Percentiles rank a stretch among this genome's conserved stretches.
These are phyloP conservation scores for Phrynocephalus guinanensis DNA, from an alignment of 2,797 vertebrate species.

Conservation along the genomic window DNA sequence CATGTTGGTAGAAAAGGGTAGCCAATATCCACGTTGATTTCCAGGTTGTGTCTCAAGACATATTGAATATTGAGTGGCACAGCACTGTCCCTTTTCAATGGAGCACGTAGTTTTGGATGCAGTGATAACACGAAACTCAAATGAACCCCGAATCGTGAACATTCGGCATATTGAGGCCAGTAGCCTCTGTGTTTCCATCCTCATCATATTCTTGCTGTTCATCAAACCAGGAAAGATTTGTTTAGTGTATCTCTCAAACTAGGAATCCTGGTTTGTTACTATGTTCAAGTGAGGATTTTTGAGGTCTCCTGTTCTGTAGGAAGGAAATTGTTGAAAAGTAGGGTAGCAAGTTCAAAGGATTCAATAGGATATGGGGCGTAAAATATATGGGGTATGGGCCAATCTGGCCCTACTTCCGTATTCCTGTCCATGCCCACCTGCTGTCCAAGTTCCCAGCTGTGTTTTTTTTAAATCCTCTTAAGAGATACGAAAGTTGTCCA, in stretches of 20 bases:
- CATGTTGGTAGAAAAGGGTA: too few relatives aligned
- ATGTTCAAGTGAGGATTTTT: not conserved
- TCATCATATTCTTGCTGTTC: not conserved
- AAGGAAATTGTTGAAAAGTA: not conserved
- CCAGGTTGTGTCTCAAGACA: not conserved
- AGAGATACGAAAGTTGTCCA: too few relatives aligned
- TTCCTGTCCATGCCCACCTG: not conserved
- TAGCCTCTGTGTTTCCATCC: not conserved
- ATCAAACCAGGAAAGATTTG: not conserved
- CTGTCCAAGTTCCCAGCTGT: not conserved
- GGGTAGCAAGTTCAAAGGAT: not conserved
- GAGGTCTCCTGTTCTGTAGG: too few relatives aligned
- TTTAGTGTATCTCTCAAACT: not conserved
- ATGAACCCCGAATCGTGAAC: not conserved
- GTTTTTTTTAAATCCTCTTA: not conserved
- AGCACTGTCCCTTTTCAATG: not conserved
- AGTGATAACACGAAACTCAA: not conserved
- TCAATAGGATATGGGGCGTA: not conserved
- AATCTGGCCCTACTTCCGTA: not conserved
- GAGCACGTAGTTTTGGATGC: not conserved
- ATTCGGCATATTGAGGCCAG: too few relatives aligned
- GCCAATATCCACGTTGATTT: too few relatives aligned
- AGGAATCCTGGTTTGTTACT: not conserved
- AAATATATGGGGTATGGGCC: not conserved
- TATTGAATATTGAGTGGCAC: not conserved